phyloP scores from a whole-genome alignment of 2,797 vertebrate genomes.

The Furcifer pardalis region DNA sequence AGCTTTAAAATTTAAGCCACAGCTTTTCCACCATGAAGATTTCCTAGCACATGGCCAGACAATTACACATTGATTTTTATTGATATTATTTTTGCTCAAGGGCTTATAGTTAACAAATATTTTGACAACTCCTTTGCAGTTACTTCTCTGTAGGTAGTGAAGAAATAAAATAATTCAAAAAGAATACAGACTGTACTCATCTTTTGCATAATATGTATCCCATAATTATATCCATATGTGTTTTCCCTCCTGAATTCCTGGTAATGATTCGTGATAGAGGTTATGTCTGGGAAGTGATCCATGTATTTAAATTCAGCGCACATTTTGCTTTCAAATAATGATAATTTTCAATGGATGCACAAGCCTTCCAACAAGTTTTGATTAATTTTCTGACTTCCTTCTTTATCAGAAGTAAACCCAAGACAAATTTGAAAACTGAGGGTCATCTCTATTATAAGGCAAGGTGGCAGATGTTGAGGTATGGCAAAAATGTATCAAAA shows the following conservation, averaged over 20 bases:
- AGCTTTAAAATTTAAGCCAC: background rate
- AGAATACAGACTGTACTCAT: constrained; percentile 11
- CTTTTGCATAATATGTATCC: background rate
- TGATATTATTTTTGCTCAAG: no score
- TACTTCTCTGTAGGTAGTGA: background rate
- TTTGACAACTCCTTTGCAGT: background rate
- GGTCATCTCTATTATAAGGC: background rate
- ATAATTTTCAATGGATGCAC: background rate
- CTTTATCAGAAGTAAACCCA: background rate
- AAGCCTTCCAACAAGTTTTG: background rate
- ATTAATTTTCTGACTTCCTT: background rate
- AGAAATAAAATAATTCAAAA: background rate
- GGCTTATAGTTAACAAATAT: background rate
- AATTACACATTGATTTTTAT: background rate
- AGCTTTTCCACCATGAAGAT: background rate
- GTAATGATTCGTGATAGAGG: background rate
- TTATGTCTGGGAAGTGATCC: background rate
- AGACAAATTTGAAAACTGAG: no score
- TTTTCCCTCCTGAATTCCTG: background rate
- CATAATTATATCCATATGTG: background rate
- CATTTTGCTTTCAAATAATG: background rate
- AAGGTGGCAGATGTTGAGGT: background rate
- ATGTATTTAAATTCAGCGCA: constrained; percentile 12
- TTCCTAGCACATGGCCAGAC: background rate
- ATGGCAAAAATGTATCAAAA: background rate